Conservation (phyloP, 2,113 vertebrate genomes). For the Campylomormyrus numenius region DNA sequence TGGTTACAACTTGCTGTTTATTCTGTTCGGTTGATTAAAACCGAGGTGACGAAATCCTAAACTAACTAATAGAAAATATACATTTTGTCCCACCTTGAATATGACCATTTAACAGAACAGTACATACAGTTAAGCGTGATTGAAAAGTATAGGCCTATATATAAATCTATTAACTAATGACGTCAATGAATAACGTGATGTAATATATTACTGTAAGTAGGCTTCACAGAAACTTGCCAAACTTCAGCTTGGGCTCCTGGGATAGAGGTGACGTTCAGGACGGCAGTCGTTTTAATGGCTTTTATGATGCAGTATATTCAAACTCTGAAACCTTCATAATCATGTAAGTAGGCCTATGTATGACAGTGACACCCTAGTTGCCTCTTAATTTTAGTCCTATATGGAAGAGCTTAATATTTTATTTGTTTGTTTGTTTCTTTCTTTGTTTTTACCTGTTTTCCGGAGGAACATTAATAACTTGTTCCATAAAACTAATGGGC, state of each 20-base stretch:
- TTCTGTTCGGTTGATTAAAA: background rate
- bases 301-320: background rate
- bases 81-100: background rate
- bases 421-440: background rate
- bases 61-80: background rate
- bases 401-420: background rate
- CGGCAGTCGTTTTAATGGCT: background rate
- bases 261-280: background rate
- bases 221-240: background rate
- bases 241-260: background rate
- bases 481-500: background rate
- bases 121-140: background rate
- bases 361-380: background rate
- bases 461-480: background rate
- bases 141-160: background rate
- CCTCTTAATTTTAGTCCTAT: background rate
- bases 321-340: background rate
- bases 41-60: background rate
- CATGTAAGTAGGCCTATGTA: background rate
- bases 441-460: background rate
- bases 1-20: background rate
- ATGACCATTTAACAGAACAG: background rate
- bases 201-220: background rate
- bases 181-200: background rate
- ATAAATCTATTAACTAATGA: background rate